Evolutionary conservation across 2,797 vertebrate species (phyloP), one percentile per base, ranked within the genome.

Genomic region (Acanthurus leucopareius): DNA sequence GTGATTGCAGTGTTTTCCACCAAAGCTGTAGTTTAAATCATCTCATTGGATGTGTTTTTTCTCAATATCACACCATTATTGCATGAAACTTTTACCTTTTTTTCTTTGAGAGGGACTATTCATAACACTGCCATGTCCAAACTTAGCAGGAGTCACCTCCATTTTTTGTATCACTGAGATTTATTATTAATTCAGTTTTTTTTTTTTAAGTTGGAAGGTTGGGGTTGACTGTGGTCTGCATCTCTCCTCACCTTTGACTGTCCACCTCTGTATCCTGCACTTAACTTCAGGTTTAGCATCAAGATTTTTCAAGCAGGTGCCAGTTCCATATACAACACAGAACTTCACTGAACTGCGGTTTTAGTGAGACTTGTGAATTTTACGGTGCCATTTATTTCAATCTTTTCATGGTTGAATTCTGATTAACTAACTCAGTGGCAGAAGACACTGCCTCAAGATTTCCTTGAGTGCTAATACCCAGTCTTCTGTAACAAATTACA

Each of bases 401-500:
- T 35, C 32, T 35, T 35, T 35, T 35, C 32, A 35, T 7, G 28
- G 44, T 11, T 62, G n/a, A 60, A 75, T 63, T 84, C 40, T 49
- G 62, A 56, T 66, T 52, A 75, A 48, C 56, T 47, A 47, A 40
- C 80, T 35, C 49, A 59, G 20, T 2, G 42, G 10, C 64, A 65
- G 32, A 54, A 54, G 45, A 59, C 68, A 72, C 14, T 72, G 57
- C 32, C 22, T 51, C 58, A 40, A 54, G 6, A 40, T 57, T 54
- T 70, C 70, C 54, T 48, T 17, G 2, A n/a, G 45, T 22, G 10
- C 2, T 15, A 66, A 67, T 66, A 67, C 62, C 51, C 47, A 75
- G 62, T 62, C 51, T 75, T 75, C 75, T 48, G 35, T 48, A 42
- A 72, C 63, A 71, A 48, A 75, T 72, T 75, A 68, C 68, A 76